Percentiles rank a stretch among this genome's conserved stretches.
These are phyloP conservation scores for Hypomecis punctinalis DNA, from an alignment of 2,888 invertebrate genomes.

Conservation along the genomic window DNA sequence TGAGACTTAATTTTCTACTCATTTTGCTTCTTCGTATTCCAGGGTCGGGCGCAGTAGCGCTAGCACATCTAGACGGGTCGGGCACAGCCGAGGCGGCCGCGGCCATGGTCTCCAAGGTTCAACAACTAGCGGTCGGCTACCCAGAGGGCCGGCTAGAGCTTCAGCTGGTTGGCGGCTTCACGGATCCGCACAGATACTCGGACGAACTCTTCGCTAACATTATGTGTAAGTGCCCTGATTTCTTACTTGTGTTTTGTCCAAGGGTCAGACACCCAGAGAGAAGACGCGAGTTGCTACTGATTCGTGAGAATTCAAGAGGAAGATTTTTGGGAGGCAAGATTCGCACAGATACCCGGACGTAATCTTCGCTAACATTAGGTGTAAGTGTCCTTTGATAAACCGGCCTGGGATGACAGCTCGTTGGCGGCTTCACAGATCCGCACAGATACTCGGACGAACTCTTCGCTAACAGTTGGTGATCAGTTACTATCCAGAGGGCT, in stretches of 20 bases:
- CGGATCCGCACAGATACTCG: slow-evolving; percentile 93
- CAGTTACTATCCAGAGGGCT: too few species aligned
- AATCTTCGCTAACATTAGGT: too few species aligned
- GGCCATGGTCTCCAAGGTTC: slow-evolving; percentile 93
- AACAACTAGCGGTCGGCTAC: slow-evolving; percentile 93
- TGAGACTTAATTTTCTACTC: too few species aligned
- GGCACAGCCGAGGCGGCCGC: slow-evolving; percentile 93
- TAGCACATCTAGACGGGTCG: slow-evolving; percentile 94
- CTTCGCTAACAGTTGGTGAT: slow-evolving; percentile 88
- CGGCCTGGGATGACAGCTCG: slow-evolving; percentile 95
- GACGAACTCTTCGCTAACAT: slow-evolving; percentile 95
- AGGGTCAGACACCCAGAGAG: too few species aligned
- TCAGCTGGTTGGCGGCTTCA: slow-evolving; percentile 96
- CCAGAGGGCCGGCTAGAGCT: slow-evolving; percentile 95
- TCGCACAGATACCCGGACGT: too few species aligned
- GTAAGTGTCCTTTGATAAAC: not conserved
- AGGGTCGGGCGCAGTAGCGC: slow-evolving; percentile 95
- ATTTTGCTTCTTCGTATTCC: slow-evolving; percentile 35
- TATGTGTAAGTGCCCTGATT: slow-evolving; percentile 86
- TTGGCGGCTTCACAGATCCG: slow-evolving; percentile 96
- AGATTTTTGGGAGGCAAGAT: too few species aligned
- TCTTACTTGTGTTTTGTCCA: not conserved
- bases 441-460: slow-evolving; percentile 95
- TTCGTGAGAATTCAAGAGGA: too few species aligned
- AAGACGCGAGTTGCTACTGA: too few species aligned